Conservation (phyloP, 1,140 invertebrate species). For the Ceratina calcarata region DNA sequence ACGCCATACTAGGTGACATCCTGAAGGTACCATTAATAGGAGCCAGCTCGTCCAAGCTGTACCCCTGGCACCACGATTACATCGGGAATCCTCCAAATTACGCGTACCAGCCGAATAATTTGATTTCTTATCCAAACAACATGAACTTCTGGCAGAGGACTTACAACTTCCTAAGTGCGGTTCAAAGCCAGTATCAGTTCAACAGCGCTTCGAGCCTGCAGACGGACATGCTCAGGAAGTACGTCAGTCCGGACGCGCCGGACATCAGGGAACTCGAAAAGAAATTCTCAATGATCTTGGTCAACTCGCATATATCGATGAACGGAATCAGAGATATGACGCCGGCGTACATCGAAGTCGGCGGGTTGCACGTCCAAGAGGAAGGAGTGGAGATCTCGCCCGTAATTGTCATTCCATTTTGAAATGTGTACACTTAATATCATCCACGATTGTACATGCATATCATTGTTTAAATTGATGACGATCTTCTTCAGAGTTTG, state of each 20-base stretch:
- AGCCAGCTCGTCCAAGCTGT: constrained; percentile 81
- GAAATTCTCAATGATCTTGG: constrained; percentile 80
- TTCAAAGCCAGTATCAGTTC: constrained; percentile 54
- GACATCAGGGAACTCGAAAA: constrained; percentile 74
- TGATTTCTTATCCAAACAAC: constrained; percentile 79
- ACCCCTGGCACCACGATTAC: constrained; percentile 84
- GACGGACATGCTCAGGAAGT: constrained; percentile 68
- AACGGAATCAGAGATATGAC: constrained; percentile 78
- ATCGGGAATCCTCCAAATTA: constrained; percentile 84
- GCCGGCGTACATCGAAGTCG: constrained; percentile 82
- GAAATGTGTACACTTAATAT: too few species aligned
- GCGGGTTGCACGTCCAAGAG: constrained; percentile 81
- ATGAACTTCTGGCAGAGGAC: constrained; percentile 84
- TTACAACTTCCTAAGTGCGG: constrained; percentile 75
- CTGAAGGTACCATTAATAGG: constrained; percentile 83
- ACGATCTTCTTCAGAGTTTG: constrained; percentile 80
- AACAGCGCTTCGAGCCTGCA: constrained; percentile 60
- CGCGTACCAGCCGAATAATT: constrained; percentile 82
- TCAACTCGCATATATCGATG: constrained; percentile 82
- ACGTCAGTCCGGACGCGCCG: constrained; percentile 75
- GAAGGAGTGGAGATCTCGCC: constrained; percentile 52
- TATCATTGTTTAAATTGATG: too few species aligned
- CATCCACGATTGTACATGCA: too few species aligned
- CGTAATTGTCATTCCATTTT: constrained; percentile 50
- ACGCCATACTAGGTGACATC: constrained; percentile 80